phyloP scores from a whole-genome alignment of 2,113 vertebrate genomes.

The Guaruba guarouba region DNA sequence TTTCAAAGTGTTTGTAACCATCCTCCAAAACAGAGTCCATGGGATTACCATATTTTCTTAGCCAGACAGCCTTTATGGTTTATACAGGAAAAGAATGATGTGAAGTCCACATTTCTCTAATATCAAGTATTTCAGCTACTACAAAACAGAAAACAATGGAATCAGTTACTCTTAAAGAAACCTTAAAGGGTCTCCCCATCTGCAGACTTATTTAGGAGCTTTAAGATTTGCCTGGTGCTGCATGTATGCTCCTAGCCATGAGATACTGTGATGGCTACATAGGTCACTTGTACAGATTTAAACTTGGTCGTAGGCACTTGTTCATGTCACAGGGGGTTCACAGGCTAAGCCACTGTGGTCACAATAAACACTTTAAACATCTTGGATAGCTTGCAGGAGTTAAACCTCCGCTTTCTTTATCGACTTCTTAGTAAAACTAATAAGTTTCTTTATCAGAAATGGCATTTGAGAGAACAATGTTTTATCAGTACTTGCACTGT shows the following conservation, averaged over 20 bases:
- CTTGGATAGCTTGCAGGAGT: not conserved
- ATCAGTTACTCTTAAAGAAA: not conserved
- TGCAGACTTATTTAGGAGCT: not conserved
- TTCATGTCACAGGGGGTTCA: not conserved
- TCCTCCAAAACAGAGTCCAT: not conserved
- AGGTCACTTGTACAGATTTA: not conserved
- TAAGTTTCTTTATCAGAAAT: constrained; percentile 5
- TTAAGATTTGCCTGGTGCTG: not conserved
- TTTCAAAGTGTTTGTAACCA: not conserved
- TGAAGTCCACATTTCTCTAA: not conserved
- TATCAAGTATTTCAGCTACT: not conserved
- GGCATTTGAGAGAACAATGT: not conserved
- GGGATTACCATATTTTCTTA: not conserved
- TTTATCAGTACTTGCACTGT: constrained; percentile 25
- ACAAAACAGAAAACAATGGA: not conserved
- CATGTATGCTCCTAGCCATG: not conserved
- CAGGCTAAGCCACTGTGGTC: not conserved
- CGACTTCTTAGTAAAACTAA: not conserved
- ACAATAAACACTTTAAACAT: not conserved
- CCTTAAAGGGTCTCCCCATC: not conserved
- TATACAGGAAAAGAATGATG: not conserved
- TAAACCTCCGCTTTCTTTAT: not conserved
- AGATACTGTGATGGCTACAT: not conserved
- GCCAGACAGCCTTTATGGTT: not conserved
- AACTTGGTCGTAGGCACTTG: not conserved